Conservation (phyloP, 2,797 vertebrate species). For the Ptychadena robeensis region DNA sequence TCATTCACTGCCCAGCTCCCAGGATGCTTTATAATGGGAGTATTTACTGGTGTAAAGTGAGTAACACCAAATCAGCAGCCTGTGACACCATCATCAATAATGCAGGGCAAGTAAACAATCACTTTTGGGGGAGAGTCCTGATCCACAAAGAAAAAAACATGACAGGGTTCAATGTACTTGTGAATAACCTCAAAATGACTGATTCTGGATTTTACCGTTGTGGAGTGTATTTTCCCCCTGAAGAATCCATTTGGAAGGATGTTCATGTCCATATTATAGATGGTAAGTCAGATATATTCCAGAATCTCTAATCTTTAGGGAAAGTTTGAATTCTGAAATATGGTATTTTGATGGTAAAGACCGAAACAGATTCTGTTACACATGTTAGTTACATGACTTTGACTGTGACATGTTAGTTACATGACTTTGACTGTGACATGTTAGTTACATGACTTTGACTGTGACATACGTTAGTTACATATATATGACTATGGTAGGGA, state of each 20-base stretch:
- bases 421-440: too few species aligned
- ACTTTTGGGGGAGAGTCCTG: slow-evolving; percentile 51
- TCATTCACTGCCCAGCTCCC: slow-evolving; percentile 59
- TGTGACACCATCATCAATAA: slow-evolving; percentile 49
- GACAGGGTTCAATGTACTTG: slow-evolving; percentile 62
- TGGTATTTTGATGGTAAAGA: too few species aligned
- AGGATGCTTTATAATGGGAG: rapidly evolving
- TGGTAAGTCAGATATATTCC: slow-evolving; percentile 66
- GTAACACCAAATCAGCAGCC: not conserved
- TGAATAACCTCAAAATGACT: slow-evolving; percentile 62
- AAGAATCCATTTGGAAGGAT: rapidly evolving
- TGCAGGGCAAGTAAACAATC: not conserved
- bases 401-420: too few species aligned
- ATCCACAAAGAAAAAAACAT: slow-evolving; percentile 54
- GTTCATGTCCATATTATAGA: slow-evolving; percentile 61
- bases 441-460: too few species aligned
- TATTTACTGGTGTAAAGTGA: slow-evolving; percentile 67
- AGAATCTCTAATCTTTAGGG: too few species aligned
- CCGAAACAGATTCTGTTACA: too few species aligned
- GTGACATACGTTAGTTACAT: too few species aligned
- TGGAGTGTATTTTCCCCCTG: not conserved
- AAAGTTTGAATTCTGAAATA: too few species aligned
- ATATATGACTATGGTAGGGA: too few species aligned
- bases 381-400: too few species aligned
- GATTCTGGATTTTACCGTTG: slow-evolving; percentile 68